phyloP scores from a whole-genome alignment of 37 sponge, comb jelly and placozoan species.

The Ephydatia muelleri region DNA sequence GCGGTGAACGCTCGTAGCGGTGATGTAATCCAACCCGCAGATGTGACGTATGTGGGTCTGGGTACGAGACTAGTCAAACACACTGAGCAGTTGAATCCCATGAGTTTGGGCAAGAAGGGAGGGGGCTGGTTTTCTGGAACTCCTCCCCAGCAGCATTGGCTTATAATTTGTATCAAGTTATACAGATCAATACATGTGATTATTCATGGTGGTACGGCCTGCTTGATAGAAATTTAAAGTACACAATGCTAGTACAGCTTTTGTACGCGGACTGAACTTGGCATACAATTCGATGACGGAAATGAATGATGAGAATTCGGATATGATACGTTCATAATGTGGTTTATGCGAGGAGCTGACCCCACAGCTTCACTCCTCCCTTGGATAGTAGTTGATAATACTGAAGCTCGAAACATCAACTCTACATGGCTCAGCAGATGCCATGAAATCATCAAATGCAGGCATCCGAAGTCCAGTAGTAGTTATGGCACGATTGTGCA shows the following conservation, averaged over 20 bases:
- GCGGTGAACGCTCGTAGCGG: no score
- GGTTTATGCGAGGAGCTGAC: neutral
- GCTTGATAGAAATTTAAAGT: no score
- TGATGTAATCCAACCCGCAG: no score
- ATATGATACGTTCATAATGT: neutral
- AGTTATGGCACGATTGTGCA: neutral
- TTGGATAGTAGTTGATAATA: conserved; percentile 45
- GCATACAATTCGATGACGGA: neutral
- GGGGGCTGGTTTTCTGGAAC: no score
- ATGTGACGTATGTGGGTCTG: no score
- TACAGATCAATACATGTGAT: no score
- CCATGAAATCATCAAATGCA: neutral
- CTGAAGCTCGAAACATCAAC: conserved; percentile 32
- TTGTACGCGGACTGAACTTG: neutral
- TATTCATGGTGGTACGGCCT: no score
- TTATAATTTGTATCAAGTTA: no score
- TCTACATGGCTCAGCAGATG: conserved; percentile 13
- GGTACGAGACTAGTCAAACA: no score
- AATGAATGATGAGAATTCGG: neutral
- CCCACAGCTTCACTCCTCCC: conserved; percentile 30
- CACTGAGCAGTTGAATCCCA: no score
- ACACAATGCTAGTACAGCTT: neutral
- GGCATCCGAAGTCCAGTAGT: neutral
- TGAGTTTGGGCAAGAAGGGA: no score
- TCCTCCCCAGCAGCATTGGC: no score